Base-by-base conservation (phyloP, 2,888 invertebrate genomes). In the Drosophila subsilvestris region DNA sequence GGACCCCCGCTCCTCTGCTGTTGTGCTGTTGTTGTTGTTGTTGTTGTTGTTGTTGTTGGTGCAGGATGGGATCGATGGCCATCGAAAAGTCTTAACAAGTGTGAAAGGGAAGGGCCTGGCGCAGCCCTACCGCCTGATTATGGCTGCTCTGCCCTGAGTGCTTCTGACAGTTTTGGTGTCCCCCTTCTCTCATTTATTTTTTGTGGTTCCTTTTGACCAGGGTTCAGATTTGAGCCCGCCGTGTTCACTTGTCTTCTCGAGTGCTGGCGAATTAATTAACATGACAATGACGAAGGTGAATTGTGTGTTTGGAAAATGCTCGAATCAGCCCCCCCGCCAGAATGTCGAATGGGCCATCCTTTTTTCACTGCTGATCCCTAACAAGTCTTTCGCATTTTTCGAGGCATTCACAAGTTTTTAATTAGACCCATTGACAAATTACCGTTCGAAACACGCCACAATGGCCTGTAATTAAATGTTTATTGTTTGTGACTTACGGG, bases 261-360 rank as follows among this genome's bases (percentile, higher is more conserved):
- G 86, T 78, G 88, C 73, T 73, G 69, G 76, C 78, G 75, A 88
- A 89, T 89, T 87, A 87, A 89, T 87, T 89, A 87, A 80, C 89
- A 88, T 88, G 87, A 87, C 89, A 89, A 87, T 87, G 89, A 87
- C 86, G 87, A 89, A 89, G 87, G 87, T 87, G 89, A 89, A 88
- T 89, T 88, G 86, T 87, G 74, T 81, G 76, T 84, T 86, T 67
- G 51, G 29, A 54, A 60, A 76, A 67, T 56, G 56, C 62, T 74
- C 49, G 44, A 73, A 74, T 74, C 74, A 76, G 58, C 57, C 63
- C 57, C 63, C 61, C 25, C 53, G 22, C 37, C 53, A 57, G 14
- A 25, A 25, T 57, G 57, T 57, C 54, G 32, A 27, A 54, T 48
- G 42, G n/a, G 14, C 43, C 47, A 18, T 50, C 42, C 22, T 57